Base-by-base conservation (phyloP, 2,888 invertebrate genomes). In the Nemoura dubitans region DNA sequence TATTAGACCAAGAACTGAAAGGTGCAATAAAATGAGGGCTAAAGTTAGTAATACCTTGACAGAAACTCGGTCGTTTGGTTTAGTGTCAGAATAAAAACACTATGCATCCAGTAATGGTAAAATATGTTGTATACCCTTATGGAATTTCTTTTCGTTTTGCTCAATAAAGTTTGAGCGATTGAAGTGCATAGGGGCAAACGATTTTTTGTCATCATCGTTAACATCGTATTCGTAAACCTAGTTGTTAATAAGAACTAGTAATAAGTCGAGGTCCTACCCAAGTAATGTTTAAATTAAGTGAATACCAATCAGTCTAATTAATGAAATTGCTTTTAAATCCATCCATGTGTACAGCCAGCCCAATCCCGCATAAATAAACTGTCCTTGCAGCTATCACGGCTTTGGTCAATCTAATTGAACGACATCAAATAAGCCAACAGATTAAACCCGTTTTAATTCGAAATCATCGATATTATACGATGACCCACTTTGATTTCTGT, bases 111-210 rank as follows among this genome's bases (percentile, higher is more conserved):
- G 59, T 59, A 21, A 10, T 59, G 21, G 21, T 59, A 59, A 59
- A 59, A 59, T 59, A 59, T 59, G 59, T 59, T 59, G 59, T 59
- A 59, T 59, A 59, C 59, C 59, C 59, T 59, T 59, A 59, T 59
- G 59, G 59, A 21, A 59, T 59, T 59, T 21, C 59, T 10, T 21
- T 59, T 59, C 59, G 21, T 59, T 16, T 59, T 59, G 59, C 59
- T 59, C 59, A 3, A 59, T 59, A 21, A 59, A 59, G 59, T 7
- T 7, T 16, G 21, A 1, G 59, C 59, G 21, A 21, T 21, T 3
- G 2, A 59, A 7, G 21, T 7, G 59, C 21, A 59, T 59, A 59
- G 16, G 59, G 59, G 59, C 59, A 7, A 59, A 59, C 59, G 59
- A 2, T 59, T 59, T 21, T 59, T 59, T 36, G 36, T 3, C 3